A percentile compares a stretch with the other conserved stretches of the same genome.
Evolutionary conservation across 2,888 invertebrate species (phyloP).

Genomic region (Plagodis pulveraria): DNA sequence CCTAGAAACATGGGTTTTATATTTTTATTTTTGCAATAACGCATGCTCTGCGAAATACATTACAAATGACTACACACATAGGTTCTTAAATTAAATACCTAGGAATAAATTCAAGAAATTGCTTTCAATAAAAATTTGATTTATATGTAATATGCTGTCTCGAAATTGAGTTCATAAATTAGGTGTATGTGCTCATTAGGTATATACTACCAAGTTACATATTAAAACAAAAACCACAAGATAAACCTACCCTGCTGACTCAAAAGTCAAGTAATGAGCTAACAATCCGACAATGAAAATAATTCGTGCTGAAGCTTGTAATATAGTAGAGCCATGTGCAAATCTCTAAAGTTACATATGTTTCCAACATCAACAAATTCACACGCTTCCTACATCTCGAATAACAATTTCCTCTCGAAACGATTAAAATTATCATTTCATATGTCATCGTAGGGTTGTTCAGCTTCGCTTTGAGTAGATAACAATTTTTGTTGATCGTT

Average conservation of each 20-base stretch:
- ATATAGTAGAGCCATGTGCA: constrained; percentile 29
- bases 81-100: too few relatives aligned
- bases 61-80: too few relatives aligned
- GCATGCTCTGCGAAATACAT: too few relatives aligned
- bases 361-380: constrained; percentile 44
- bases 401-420: constrained; percentile 40
- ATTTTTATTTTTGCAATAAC: too few relatives aligned
- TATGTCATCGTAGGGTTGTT: constrained; percentile 22
- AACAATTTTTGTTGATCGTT: constrained; percentile 4
- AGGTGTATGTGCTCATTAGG: too few relatives aligned
- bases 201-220: too few relatives aligned
- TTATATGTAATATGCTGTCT: too few relatives aligned
- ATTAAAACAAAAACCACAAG: too few relatives aligned
- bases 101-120: too few relatives aligned
- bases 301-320: constrained; percentile 6
- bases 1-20: too few relatives aligned
- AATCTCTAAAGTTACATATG: constrained; percentile 35
- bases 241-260: neutral
- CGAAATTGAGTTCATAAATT: too few relatives aligned
- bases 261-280: neutral
- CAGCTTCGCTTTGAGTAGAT: constrained; percentile 11
- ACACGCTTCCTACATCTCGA: constrained; percentile 42
- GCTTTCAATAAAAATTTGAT: too few relatives aligned
- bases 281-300: constrained; percentile 2
- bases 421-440: constrained; percentile 46